A percentile compares a stretch with the other conserved stretches of the same genome.
phyloP scores from a whole-genome alignment of 2,113 vertebrate genomes.

The Neolamprologus falcicula region DNA sequence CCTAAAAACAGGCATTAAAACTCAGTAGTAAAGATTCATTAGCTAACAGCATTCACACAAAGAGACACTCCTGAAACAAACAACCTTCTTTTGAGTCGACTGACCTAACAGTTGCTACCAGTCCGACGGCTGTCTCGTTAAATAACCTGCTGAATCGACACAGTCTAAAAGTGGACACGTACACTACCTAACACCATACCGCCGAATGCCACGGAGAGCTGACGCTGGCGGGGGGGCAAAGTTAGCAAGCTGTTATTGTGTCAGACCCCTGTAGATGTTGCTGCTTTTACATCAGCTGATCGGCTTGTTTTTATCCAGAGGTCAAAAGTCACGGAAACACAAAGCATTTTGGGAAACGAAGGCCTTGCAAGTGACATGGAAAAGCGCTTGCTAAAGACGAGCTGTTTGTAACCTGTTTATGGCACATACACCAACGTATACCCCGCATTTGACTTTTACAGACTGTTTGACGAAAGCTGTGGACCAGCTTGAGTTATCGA shows the following conservation, averaged over 20 bases:
- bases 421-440: background rate
- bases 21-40: background rate
- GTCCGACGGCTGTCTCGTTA: background rate
- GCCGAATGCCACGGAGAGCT: background rate
- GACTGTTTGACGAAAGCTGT: background rate
- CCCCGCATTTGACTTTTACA: rapidly evolving
- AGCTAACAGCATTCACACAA: background rate
- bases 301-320: conserved; percentile 79
- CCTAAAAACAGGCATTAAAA: background rate
- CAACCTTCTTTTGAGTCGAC: conserved; percentile 12
- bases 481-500: background rate
- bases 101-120: conserved; percentile 23
- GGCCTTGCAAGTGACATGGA: background rate
- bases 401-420: background rate
- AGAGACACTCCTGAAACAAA: background rate
- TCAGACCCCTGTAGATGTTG: conserved; percentile 54
- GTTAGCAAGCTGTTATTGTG: conserved; percentile 13
- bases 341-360: conserved; percentile 69
- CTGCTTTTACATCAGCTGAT: conserved; percentile 90
- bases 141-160: background rate
- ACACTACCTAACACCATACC: background rate
- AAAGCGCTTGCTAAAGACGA: background rate
- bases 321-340: conserved; percentile 38
- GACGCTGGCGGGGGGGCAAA: background rate
- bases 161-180: background rate